phyloP scores from a whole-genome alignment of 1,140 invertebrate genomes.

The Drosophila lacertosa region DNA sequence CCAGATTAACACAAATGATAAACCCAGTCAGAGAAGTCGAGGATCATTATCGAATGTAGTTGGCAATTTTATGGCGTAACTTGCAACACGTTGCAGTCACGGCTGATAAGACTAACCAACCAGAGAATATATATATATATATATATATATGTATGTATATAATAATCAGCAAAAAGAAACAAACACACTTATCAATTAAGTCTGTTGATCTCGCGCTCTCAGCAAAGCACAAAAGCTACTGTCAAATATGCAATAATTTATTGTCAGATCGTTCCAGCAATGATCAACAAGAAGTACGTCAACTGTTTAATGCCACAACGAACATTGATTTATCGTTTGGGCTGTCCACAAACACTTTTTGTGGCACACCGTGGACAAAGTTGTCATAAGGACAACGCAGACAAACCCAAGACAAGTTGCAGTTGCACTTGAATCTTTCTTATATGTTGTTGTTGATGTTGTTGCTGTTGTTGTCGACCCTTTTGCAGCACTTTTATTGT shows the following conservation, averaged over 20 bases:
- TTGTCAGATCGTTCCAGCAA: conserved; percentile 67
- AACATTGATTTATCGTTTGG: conserved; percentile 69
- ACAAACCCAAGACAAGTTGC: conserved; percentile 36
- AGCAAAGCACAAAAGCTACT: conserved; percentile 53
- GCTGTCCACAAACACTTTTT: conserved; percentile 70
- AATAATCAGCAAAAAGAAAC: neutral
- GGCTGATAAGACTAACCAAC: conserved; percentile 50
- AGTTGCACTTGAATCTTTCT: too few species aligned
- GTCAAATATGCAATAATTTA: conserved; percentile 79
- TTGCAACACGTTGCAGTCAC: conserved; percentile 72
- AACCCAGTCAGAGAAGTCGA: conserved; percentile 34
- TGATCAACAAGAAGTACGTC: conserved; percentile 59
- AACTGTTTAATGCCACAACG: conserved; percentile 44
- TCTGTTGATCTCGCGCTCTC: conserved; percentile 20
- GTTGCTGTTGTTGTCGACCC: conserved; percentile 45
- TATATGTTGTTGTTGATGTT: too few species aligned
- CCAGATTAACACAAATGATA: conserved; percentile 78
- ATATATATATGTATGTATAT: too few species aligned
- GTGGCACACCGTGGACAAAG: conserved; percentile 62
- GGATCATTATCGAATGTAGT: conserved; percentile 56
- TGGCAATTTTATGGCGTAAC: conserved; percentile 75
- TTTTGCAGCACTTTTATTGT: conserved; percentile 70
- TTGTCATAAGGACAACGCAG: conserved; percentile 79
- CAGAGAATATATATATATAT: neutral
- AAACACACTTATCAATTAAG: conserved; percentile 69